Base-by-base conservation (phyloP, 2,888 invertebrate genomes). In the Macaria notata region DNA sequence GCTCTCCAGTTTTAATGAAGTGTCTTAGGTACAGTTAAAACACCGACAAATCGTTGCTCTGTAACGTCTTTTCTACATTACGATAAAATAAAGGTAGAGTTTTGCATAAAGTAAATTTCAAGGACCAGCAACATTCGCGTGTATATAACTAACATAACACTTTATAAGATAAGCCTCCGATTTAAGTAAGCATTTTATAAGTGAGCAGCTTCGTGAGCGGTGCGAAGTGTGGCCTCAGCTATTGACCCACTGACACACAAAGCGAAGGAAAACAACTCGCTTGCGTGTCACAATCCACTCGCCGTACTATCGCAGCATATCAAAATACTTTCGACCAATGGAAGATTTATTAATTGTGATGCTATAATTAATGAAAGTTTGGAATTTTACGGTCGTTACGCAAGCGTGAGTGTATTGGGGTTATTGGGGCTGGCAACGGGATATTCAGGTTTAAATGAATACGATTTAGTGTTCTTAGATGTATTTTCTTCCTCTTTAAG, bases 241-340 rank as follows among this genome's bases (percentile, higher is more conserved):
- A 88, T 87, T 89, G 90, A 88, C 90, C 90, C 59, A 89, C 84
- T 90, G 83, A 86, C 90, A 84, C 81, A 89, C 76, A 76, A 86
- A 83, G 73, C 71, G 84, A 88, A 88, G 87, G 88, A 86, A 83
- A 88, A 87, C 88, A 73, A 83, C 81, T 84, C 75, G 67, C 75
- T 82, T 74, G 82, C 82, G 82, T 85, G 85, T 79, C 78, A 74
- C 76, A 75, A 72, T 69, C 73, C 56, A 65, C 63, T 66, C 62
- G 56, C 68, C 65, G 68, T 67, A 70, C 71, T 66, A 69, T 71
- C 69, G 61, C 46, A 49, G 49, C 51, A 54, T 41, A 55, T 51
- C 51, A 69, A 65, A 70, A 73, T 72, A 76, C 76, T 78, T 80
- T 76, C 74, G 68, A 69, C 71, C 66, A 63, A 58, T 46, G 46